Conservation (phyloP, 2,888 invertebrate species). For the Bhutanitis thaidina region DNA sequence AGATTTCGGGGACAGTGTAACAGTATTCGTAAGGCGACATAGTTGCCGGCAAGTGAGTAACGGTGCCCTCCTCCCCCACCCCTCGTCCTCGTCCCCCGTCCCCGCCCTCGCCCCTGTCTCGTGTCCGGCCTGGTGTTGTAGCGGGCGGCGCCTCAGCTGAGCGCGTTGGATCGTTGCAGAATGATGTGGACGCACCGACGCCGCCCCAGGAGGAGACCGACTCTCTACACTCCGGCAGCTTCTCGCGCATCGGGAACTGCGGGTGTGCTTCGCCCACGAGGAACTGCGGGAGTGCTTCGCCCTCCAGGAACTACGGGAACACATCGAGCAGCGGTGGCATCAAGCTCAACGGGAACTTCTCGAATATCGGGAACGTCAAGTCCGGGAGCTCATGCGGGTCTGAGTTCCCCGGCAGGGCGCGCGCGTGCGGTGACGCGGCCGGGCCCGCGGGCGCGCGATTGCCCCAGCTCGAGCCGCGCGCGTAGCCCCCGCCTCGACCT, state of each 20-base stretch:
- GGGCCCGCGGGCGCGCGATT: slow-evolving; percentile 1
- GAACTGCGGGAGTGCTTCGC: slow-evolving; percentile 15
- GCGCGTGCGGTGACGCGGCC: slow-evolving; percentile 5
- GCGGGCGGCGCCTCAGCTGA: slow-evolving; percentile 67
- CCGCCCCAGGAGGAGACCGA: slow-evolving; percentile 60
- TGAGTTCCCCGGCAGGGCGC: background rate
- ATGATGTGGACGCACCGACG: slow-evolving; percentile 76
- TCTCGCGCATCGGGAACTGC: slow-evolving; percentile 33
- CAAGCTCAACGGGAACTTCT: no score
- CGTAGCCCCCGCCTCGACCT: slow-evolving; percentile 36
- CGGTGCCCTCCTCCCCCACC: slow-evolving; percentile 41
- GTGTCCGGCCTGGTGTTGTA: slow-evolving; percentile 45
- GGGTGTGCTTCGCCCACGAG: slow-evolving; percentile 11
- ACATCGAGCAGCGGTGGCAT: no score
- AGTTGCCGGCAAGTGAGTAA: slow-evolving; percentile 64
- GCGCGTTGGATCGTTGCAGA: slow-evolving; percentile 76
- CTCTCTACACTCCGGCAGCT: slow-evolving; percentile 38
- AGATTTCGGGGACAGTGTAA: slow-evolving; percentile 35
- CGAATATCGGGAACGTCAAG: no score
- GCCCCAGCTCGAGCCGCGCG: slow-evolving; percentile 34
- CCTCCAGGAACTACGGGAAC: no score
- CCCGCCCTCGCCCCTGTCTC: slow-evolving; percentile 25
- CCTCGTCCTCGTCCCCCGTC: slow-evolving; percentile 26
- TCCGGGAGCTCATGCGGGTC: slow-evolving; percentile 3
- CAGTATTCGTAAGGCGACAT: slow-evolving; percentile 39